Evolutionary conservation across 2,888 invertebrate genomes (phyloP), one percentile per base, ranked within the genome.

Genomic region (Meta bourneti): DNA sequence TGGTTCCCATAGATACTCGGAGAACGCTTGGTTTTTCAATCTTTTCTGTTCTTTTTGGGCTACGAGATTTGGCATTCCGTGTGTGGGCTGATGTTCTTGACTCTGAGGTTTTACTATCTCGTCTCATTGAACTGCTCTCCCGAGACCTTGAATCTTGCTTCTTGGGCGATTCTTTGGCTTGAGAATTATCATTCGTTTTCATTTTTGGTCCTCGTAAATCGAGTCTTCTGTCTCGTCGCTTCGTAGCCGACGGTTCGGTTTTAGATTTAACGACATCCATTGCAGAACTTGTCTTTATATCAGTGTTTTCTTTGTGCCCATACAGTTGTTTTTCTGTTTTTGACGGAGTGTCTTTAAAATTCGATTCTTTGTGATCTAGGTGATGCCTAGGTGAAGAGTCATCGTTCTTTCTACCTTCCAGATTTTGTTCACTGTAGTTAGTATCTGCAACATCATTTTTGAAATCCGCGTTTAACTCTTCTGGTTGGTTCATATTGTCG

Each of bases 41-140:
- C 6, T 84, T 89, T 16, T 75, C 69, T 20, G 70, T 77, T 70
- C 34, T 13, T 51, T 82, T 89, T 0, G 77, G 70, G 51, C 78
- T 78, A 11, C 51, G 49, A 7, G 70, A 13, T 70, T 78, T 85
- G 0, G 85, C 75, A 7, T 19, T 48, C 7, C n/a, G 61, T 61
- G 20, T 70, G 20, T 52, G 19, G 11, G 70, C 20, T 78, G 16
- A 7, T 0, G 16, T 0, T 72, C 71, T 71, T 51, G 7, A 19
- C 19, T 72, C 71, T n/a, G 48, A 20, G n/a, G 72, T n/a, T n/a
- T 54, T 34, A 8, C 70, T 16, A 6, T 87, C 72, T 77, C 20
- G 77, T 49, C 20, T 83, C n/a, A 11, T 51, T 5, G 77, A 77
- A 77, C n/a, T 51, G 8, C 51, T 77, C 9, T 13, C 51, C n/a